Evolutionary conservation across 2,113 vertebrate genomes (phyloP), one percentile per base, ranked within the genome.

Genomic region (Cyprinus carpio): DNA sequence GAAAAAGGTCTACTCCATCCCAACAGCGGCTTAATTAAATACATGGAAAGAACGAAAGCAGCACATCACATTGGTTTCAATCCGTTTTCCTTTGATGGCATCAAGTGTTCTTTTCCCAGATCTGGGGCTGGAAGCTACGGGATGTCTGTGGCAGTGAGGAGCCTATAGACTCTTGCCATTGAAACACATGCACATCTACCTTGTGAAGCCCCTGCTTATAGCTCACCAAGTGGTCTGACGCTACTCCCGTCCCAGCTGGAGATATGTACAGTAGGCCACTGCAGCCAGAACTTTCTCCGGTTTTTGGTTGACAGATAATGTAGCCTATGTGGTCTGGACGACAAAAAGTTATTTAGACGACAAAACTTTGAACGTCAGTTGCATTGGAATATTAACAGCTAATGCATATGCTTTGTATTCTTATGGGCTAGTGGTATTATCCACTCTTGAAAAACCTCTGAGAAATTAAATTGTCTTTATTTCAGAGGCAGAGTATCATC

Each of bases 1-100:
- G 96, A 97, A 95, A 93, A 94, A 94, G 84, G 95, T 92, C 94
- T 95, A 93, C 95, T 96, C 93, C 92, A 90, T 94, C 96, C 94
- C 93, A 87, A 84, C 88, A 93, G 94, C 92, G 96, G 95, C 96
- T 98, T 99, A 97, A 99, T 99, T 97, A 98, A 98, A 97, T 97
- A 96, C 96, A 96, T 96, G 96, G 97, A 98, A 96, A 96, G 95
- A 95, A 95, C 89, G 84, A 92, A 93, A 91, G 92, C 92, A 92
- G 91, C 94, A 97, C 98, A 99, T 99, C 97, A n/a, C n/a, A n/a
- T n/a, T 99, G 98, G 96, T 97, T 98, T 96, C 96, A 97, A 98
- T 99, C 95, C 93, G 90, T 91, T 92, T 94, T 91, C 93, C 97
- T 99, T 99, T 99, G 98, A 99, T 98, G 97, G 97, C 98, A 97